Conservation (phyloP, 1,140 invertebrate species). For the Pissodes strobi region DNA sequence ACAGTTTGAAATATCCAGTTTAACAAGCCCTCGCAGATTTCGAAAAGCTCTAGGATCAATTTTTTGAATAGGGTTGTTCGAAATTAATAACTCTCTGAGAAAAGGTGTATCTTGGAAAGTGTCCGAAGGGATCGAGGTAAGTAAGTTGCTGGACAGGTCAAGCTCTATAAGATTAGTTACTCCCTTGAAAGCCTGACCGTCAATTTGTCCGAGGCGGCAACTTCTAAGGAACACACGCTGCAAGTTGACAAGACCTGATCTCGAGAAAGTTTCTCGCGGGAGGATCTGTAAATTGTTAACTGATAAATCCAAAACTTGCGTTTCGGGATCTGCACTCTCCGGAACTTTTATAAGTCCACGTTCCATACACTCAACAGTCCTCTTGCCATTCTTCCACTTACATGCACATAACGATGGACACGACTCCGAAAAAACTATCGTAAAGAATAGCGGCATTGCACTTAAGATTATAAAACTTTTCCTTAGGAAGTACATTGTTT, state of each 20-base stretch:
- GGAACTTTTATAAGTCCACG: conserved; percentile 80
- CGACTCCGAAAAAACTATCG: conserved; percentile 49
- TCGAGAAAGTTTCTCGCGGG: conserved; percentile 77
- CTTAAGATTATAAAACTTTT: not conserved
- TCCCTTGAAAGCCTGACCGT: conserved; percentile 78
- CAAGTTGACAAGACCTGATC: conserved; percentile 79
- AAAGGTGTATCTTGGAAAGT: conserved; percentile 79
- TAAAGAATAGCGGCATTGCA: no score
- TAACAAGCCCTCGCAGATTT: conserved; percentile 75
- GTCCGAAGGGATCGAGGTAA: conserved; percentile 75
- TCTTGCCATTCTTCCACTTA: conserved; percentile 92
- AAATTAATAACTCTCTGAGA: conserved; percentile 76
- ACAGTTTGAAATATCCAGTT: conserved; percentile 82
- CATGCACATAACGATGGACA: conserved; percentile 82
- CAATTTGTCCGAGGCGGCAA: conserved; percentile 83
- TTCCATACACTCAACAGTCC: conserved; percentile 85
- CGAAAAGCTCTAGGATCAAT: conserved; percentile 77
- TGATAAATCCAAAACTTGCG: conserved; percentile 87
- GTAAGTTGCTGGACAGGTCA: conserved; percentile 81
- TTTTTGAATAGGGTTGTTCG: conserved; percentile 80
- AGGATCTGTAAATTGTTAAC: conserved; percentile 84
- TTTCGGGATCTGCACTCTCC: conserved; percentile 79
- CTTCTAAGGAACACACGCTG: conserved; percentile 81
- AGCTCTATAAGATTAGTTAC: conserved; percentile 87
- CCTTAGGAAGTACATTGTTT: not conserved